Base-by-base conservation (phyloP, 2,113 vertebrate species). In the Poecile atricapillus region DNA sequence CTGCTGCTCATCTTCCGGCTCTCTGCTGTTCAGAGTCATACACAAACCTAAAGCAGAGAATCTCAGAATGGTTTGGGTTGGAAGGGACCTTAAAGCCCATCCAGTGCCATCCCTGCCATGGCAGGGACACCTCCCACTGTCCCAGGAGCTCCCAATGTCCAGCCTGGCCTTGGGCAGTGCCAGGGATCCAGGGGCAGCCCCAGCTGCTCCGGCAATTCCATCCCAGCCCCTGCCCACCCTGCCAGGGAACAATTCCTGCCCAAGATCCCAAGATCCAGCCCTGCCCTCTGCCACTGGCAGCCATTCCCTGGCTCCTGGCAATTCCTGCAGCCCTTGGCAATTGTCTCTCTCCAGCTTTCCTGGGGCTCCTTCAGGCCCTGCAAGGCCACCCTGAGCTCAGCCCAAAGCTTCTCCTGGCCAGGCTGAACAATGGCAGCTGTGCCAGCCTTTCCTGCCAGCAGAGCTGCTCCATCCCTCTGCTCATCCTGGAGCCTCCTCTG, bases 211-310 rank as follows among this genome's bases (percentile, higher is more conserved):
- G 74, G 39, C 6, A 3, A 69, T 1, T 5, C 73, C 10, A 7
- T 8, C 4, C 39, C 47, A 73, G 47, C 3, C 4, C 33, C 21
- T 46, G 0, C 0, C 3, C 56, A 25, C 5, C 31, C 37, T 83
- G 2, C 2, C 19, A 56, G 59, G 0, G 0, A 84, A 19, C 0
- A n/a, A 49, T 65, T 84, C 4, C 15, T 13, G 0, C 23, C 27
- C 5, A 55, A 15, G 1, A n/a, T 64, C 79, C 18, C 3, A 49
- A 11, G 37, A 39, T 39, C 53, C 10, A 28, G 4, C 6, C 50
- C 14, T 49, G 4, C 14, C 7, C 7, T 68, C 28, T n/a, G 5
- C 2, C 43, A 53, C 64, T 3, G 2, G 47, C 39, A 58, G 17
- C 52, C n/a, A 68, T 49, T 81, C 18, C 43, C 33, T 37, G n/a